Conservation (phyloP, 2,113 vertebrate genomes). For the Sinosuthora webbiana region DNA sequence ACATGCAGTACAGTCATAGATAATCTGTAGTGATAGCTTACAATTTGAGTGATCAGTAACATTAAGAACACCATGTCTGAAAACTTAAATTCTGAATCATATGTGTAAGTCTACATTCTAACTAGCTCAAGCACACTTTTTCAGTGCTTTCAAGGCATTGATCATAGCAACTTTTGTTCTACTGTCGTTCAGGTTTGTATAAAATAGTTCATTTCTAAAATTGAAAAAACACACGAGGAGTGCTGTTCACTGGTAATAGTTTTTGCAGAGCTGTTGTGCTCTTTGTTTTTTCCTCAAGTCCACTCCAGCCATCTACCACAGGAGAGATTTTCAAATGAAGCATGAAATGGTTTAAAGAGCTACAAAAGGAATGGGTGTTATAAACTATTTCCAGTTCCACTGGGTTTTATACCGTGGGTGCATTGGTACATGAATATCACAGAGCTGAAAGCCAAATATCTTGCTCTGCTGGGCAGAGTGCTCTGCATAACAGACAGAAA, state of each 20-base stretch:
- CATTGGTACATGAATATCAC: background rate
- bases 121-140: background rate
- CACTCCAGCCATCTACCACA: background rate
- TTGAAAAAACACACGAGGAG: background rate
- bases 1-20: background rate
- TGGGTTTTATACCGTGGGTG: background rate
- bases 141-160: background rate
- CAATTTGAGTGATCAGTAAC: background rate
- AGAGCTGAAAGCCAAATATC: constrained; percentile 26
- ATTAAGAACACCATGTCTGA: background rate
- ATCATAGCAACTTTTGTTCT: background rate
- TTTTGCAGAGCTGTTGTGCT: background rate
- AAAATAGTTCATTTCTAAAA: background rate
- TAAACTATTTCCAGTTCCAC: constrained; percentile 21
- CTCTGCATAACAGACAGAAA: background rate
- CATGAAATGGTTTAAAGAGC: constrained; percentile 47
- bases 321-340: constrained; percentile 38
- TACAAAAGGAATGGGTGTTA: constrained; percentile 26
- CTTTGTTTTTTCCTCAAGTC: constrained; percentile 8
- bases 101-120: background rate
- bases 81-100: background rate
- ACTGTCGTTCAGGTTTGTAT: background rate
- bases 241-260: background rate
- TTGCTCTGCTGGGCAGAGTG: background rate
- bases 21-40: background rate